Evolutionary conservation across 92 coral and sea anemone genomes (phyloP).

Genomic region (Heliopora coerulea): DNA sequence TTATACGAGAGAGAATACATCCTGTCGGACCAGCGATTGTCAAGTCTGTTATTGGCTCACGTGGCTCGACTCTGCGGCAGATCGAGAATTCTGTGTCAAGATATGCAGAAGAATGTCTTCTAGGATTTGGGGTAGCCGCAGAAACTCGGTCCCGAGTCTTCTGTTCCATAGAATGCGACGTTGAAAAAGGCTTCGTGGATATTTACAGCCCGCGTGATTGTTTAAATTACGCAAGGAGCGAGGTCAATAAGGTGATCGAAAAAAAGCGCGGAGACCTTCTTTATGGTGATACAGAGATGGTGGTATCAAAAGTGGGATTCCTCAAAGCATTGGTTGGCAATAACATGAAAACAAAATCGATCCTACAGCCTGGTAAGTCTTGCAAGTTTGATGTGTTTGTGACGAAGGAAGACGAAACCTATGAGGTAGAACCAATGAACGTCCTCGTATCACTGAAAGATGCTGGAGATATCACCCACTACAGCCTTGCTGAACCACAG

Average conservation of each 20-base stretch:
- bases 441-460: neutral
- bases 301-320: constrained; percentile 21
- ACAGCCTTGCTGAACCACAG: neutral
- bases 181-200: constrained; percentile 23
- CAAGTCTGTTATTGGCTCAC: constrained; percentile 19
- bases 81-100: constrained; percentile 26
- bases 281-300: constrained; percentile 10
- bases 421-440: neutral
- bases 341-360: constrained; percentile 2
- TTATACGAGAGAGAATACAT: neutral
- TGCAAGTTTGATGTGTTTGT: constrained; percentile 37
- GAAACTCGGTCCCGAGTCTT: neutral
- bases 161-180: constrained; percentile 28
- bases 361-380: constrained; percentile 20
- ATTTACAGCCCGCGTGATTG: constrained; percentile 5
- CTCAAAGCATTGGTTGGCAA: constrained; percentile 26
- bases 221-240: neutral
- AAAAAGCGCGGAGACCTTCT: constrained; percentile 4
- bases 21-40: constrained; percentile 32
- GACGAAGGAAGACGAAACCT: constrained; percentile 6
- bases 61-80: constrained; percentile 20
- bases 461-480: neutral
- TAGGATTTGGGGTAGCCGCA: too few relatives aligned
- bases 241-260: constrained; percentile 10
- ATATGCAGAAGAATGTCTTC: too few relatives aligned